Base-by-base conservation (phyloP, 2,797 vertebrate genomes). In the Lemur catta region DNA sequence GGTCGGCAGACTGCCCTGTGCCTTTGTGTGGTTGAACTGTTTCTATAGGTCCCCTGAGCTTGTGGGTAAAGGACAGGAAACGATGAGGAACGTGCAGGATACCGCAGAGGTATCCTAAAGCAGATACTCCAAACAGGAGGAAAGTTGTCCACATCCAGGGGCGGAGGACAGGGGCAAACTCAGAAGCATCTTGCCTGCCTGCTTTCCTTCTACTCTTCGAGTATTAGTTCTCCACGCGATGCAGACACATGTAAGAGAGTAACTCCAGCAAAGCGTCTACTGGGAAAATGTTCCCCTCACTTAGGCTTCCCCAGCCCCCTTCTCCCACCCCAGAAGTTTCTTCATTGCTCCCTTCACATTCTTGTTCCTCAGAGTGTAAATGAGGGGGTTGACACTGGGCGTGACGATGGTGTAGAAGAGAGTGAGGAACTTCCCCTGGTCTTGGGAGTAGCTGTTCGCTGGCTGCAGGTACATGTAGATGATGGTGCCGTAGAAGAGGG, bases 321-420 rank as follows among this genome's bases (percentile, higher is more conserved):
- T 76, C 52, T 95, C 91, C 71, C 52, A 89, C 3, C 46, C 74
- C 33, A 97, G 69, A 13, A 97, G 2, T 67, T 95, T 97, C 74
- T 38, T 88, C 55, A 92, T 43, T 0, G 84, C 79, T 11, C 84
- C 89, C 59, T 94, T 97, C 61, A 97, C 93, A 28, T 97, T 92
- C 61, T 95, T 97, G 69, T 96, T 98, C 76, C 95, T 92, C 76
- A 97, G 78, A 20, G 97, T 97, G 6, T 97, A 97, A 65, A 97
- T 96, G 71, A 98, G 50, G 24, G 97, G 96, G 69, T 98, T 97
- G 38, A 95, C 11, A 20, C 96, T 94, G 6, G 96, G 97, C 0
- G 95, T 97, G 67, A 97, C 46, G 0, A 97, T 84, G n/a, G 97
- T 97, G 33, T 97, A 98, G 79, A 97, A 97, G 7, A 97, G 43